Base-by-base conservation (phyloP, 2,797 vertebrate species). In the Rhynchotus rufescens region DNA sequence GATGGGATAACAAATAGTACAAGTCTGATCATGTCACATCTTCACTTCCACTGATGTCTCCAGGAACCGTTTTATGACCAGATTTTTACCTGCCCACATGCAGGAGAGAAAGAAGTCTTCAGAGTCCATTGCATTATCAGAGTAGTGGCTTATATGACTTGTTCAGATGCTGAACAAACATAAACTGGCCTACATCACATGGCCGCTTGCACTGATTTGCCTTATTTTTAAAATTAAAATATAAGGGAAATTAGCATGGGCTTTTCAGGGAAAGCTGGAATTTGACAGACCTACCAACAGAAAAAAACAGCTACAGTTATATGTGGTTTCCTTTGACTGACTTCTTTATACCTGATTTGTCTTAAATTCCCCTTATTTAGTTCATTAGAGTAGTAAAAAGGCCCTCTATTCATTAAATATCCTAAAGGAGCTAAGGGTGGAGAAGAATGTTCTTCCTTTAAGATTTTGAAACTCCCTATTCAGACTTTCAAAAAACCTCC, bases 401-500 rank as follows among this genome's bases (percentile, higher is more conserved):
- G 81, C 80, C 54, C 78, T 75, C 36, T 73, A 25, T 78, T 96
- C 8, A 8, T 91, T 91, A 87, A 94, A 91, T 59, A 69, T n/a
- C 52, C 52, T 56, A 19, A 71, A 79, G 47, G 84, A 72, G 30
- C 72, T 92, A 3, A 67, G 54, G 20, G 40, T 66, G 62, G 52
- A 88, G 73, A 88, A 80, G 38, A 86, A 20, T 3, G 2, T 71
- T 72, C 86, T 88, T 92, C 32, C 42, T 79, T 84, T 72, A 78
- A 65, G 49, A 22, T 94, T 96, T 90, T 87, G 85, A 89, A 88
- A 85, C 45, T 87, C 65, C 76, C 25, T 49, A 66, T 82, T 94
- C 92, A 17, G 86, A 21, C 36, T 65, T 95, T 89, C 91, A 94
- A 94, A 95, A 88, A 92, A 89, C 94, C 92, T 88, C 56, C 65